Base-by-base conservation (phyloP, 2,113 vertebrate genomes). In the Notothenia rossii region DNA sequence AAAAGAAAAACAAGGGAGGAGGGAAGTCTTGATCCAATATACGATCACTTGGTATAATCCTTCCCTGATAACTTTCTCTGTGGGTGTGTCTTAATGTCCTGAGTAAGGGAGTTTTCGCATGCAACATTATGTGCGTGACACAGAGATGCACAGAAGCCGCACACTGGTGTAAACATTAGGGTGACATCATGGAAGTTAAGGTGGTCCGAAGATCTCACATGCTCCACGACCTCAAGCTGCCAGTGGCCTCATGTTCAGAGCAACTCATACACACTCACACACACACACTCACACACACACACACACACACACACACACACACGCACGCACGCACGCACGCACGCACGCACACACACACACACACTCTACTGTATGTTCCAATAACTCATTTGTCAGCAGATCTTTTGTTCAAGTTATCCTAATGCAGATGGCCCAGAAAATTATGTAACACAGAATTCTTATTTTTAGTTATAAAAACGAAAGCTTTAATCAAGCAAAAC, bases 361-460 rank as follows among this genome's bases (percentile, higher is more conserved):
- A 12, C 9, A 53, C 6, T 12, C 6, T 50, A 18, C 20, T 60
- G 51, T 51, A 48, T 61, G 33, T 73, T 65, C 70, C 40, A 75
- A 36, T 77, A 85, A 63, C 63, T 54, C 63, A 71, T 88, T 75
- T 77, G 73, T 90, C 89, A 89, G 88, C 88, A 74, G 63, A 65
- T 83, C 80, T 86, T 83, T 87, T 86, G 89, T 87, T 78, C 59
- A 11, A 18, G 65, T 46, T 43, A 49, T n/a, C 65, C 71, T 12
- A 0, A 33, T 85, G 54, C 82, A 88, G 80, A 89, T 82, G 77
- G 87, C 17, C 53, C 49, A 88, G 65, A 88, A 73, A 60, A 49
- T 87, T 82, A 82, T 20, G 76, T 65, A 90, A 88, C 66, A 17
- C 17, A 51, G 18, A 46, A 72, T 72, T 81, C 56, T 56, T 20